These are phyloP conservation scores for Strongylocentrotus purpuratus DNA, from an alignment of 35 echinoderm and acorn worm genomes.

Conservation along the genomic window DNA sequence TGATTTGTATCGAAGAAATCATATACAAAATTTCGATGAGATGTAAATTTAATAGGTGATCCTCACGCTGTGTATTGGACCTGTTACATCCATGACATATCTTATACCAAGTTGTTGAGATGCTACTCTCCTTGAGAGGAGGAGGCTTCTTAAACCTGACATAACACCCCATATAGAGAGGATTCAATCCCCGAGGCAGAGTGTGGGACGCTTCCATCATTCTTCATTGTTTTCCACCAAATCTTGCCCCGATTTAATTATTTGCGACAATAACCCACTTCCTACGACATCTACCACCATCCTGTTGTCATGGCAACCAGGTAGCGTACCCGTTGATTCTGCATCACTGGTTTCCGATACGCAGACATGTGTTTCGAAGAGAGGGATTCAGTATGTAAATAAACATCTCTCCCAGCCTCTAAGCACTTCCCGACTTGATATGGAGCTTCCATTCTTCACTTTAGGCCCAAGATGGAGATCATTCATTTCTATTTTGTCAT, in stretches of 20 bases:
- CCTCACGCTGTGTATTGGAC: too few species aligned
- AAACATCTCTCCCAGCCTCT: neutral
- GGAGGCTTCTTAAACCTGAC: neutral
- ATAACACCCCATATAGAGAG: neutral
- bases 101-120: neutral
- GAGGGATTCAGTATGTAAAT: neutral
- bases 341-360: slow-evolving; percentile 28
- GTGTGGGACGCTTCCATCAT: neutral
- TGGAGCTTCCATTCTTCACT: neutral
- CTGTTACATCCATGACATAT: too few species aligned
- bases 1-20: too few species aligned
- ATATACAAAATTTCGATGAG: too few species aligned
- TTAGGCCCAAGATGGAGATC: neutral
- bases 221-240: neutral
- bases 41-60: too few species aligned
- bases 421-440: neutral
- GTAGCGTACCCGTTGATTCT: neutral
- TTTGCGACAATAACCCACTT: neutral
- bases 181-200: neutral
- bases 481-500: neutral
- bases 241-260: neutral
- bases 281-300: neutral
- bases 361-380: neutral
- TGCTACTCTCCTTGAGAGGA: neutral
- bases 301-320: neutral